Evolutionary conservation across 2,797 vertebrate genomes (phyloP).

Genomic region (Synanceia verrucosa): DNA sequence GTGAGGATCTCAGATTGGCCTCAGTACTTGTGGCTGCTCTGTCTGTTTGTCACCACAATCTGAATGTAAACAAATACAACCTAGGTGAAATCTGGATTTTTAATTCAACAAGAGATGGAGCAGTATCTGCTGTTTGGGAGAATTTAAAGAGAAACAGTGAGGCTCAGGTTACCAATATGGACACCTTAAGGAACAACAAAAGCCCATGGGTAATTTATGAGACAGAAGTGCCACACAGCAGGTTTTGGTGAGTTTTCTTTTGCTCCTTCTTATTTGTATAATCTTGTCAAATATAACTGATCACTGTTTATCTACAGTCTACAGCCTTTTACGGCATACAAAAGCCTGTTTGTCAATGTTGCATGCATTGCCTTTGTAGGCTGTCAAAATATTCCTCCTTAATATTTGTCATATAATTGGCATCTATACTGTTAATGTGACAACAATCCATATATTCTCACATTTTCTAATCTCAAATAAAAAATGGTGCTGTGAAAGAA

Average conservation of each 20-base stretch:
- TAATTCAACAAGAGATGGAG: not conserved
- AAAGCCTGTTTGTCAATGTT: not conserved
- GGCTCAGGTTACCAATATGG: slow-evolving; percentile 38
- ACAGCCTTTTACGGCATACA: not conserved
- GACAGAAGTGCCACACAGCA: slow-evolving; percentile 65
- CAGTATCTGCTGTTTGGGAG: not conserved
- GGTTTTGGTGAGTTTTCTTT: slow-evolving; percentile 67
- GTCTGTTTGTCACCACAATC: not conserved
- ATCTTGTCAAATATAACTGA: not conserved
- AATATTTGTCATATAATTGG: not conserved
- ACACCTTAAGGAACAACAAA: slow-evolving; percentile 28
- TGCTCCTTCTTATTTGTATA: not conserved
- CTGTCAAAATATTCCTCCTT: not conserved
- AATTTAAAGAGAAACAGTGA: not conserved
- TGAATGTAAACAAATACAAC: not conserved
- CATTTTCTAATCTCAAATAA: not conserved
- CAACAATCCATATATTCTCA: not conserved
- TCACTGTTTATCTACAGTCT: not conserved
- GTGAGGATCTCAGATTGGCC: slow-evolving; percentile 7
- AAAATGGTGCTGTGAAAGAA: not conserved
- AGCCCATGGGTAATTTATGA: slow-evolving; percentile 72
- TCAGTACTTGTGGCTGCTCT: not conserved
- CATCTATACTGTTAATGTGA: not conserved
- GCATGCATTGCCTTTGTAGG: not conserved
- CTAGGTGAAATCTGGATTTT: not conserved